phyloP scores from a whole-genome alignment of 2,113 vertebrate species.

The Glareola pratincola region DNA sequence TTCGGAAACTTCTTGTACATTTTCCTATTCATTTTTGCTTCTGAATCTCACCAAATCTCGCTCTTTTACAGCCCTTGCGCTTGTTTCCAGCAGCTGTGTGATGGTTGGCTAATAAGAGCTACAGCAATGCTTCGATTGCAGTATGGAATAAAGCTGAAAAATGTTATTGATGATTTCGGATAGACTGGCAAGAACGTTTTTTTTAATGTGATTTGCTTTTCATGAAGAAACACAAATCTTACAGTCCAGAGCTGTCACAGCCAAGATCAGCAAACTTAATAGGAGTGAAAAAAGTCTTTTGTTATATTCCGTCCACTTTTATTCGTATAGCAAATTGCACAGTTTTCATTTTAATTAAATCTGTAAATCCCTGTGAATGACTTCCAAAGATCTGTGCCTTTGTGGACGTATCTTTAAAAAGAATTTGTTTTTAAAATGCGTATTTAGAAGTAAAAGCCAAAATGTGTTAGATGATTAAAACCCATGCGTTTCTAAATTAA shows the following conservation, averaged over 20 bases:
- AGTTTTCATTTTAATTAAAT: background rate
- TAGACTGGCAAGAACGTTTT: background rate
- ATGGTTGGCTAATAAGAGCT: background rate
- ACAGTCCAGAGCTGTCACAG: background rate
- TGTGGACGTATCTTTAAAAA: background rate
- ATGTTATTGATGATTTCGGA: background rate
- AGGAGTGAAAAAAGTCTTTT: background rate
- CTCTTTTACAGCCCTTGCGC: background rate
- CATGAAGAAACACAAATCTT: background rate
- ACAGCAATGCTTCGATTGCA: background rate
- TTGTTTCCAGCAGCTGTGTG: background rate
- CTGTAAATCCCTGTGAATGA: background rate
- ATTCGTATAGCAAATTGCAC: background rate
- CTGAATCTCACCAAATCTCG: background rate
- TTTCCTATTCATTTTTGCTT: background rate
- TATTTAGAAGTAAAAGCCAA: background rate
- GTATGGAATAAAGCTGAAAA: background rate
- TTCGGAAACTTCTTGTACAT: background rate
- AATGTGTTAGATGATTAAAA: background rate
- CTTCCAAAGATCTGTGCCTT: background rate
- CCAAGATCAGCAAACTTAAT: background rate
- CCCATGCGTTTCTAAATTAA: background rate
- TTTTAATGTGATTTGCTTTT: background rate
- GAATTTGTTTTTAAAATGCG: background rate
- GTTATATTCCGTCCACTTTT: background rate